Evolutionary conservation across 2,797 vertebrate species (phyloP), one percentile per base, ranked within the genome.

Genomic region (Chrysolophus pictus): DNA sequence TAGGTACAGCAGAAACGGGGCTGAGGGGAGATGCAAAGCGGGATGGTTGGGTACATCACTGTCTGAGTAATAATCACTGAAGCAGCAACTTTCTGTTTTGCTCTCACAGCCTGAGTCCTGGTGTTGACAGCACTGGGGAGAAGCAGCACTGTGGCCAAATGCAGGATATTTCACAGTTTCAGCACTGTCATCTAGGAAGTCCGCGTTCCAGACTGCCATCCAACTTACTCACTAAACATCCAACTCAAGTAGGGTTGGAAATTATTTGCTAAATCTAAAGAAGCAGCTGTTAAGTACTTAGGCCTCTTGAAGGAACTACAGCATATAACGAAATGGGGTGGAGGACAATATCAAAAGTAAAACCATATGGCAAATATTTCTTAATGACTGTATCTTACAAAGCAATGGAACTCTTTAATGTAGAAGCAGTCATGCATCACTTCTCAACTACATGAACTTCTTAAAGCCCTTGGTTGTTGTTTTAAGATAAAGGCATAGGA

Each of bases 401-500:
- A 96, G 82, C 88, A 96, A 26, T 83, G 75, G 63, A 58, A 87
- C 70, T 89, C 94, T 93, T 94, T 93, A 94, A 76, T 88, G 78
- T 91, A 90, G 93, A 71, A 91, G 73, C 87, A 96, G 86, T 96
- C 95, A 96, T 9, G 62, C 72, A 95, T 93, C 74, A 58, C 14
- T 62, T 96, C 78, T 64, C 83, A 92, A 91, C 58, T 91, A 29
- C 86, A 91, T 67, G 81, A 31, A 53, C 88, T 96, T 96, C 70
- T 70, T 77, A 81, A 70, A 82, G 95, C 92, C 87, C 88, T 91
- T 88, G 72, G 35, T 41, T n/a, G 21, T 63, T 58, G 63, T 95
- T 96, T 90, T 90, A 96, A 91, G 91, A 94, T 94, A 92, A 95
- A 96, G 77, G 92, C 60, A 94, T 41, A 11, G 23, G 21, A n/a